phyloP scores from a whole-genome alignment of 2,888 invertebrate species.

The Alitta virens region DNA sequence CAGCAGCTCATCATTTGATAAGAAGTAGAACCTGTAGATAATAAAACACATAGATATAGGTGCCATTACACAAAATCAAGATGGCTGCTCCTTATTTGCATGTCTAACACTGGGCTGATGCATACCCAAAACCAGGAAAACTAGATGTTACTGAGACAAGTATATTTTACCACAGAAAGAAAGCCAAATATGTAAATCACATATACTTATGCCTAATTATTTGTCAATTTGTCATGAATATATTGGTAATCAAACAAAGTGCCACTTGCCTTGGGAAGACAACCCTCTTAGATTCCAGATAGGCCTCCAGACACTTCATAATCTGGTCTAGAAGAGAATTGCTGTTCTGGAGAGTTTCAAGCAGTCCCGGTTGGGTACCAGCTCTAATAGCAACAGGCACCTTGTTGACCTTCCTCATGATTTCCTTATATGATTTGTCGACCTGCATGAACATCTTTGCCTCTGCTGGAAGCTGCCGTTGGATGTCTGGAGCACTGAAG shows the following conservation, averaged over 20 bases:
- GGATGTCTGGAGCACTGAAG: conserved; percentile 59
- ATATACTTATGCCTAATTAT: no score
- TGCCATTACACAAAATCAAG: no score
- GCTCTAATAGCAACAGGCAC: conserved; percentile 75
- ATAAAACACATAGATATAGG: no score
- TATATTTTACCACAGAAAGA: background rate
- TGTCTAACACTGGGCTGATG: no score
- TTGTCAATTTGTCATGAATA: background rate
- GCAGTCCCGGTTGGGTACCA: conserved; percentile 61
- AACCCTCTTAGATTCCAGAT: conserved; percentile 82
- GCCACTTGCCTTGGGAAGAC: conserved; percentile 69
- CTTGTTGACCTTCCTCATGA: conserved; percentile 79
- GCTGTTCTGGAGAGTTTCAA: conserved; percentile 55
- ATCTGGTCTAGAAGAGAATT: conserved; percentile 83
- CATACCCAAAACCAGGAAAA: background rate
- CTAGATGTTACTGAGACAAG: background rate
- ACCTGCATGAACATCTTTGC: conserved; percentile 66
- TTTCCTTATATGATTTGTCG: conserved; percentile 87
- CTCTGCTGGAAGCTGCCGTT: conserved; percentile 57
- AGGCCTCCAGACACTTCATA: conserved; percentile 85
- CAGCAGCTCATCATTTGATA: conserved; percentile 84
- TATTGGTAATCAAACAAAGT: background rate
- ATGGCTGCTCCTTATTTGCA: no score
- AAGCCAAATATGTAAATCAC: no score
- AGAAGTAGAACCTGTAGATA: conserved; percentile 76